These are phyloP conservation scores for Watsonalla binaria DNA, from an alignment of 2,888 invertebrate genomes.

Conservation along the genomic window DNA sequence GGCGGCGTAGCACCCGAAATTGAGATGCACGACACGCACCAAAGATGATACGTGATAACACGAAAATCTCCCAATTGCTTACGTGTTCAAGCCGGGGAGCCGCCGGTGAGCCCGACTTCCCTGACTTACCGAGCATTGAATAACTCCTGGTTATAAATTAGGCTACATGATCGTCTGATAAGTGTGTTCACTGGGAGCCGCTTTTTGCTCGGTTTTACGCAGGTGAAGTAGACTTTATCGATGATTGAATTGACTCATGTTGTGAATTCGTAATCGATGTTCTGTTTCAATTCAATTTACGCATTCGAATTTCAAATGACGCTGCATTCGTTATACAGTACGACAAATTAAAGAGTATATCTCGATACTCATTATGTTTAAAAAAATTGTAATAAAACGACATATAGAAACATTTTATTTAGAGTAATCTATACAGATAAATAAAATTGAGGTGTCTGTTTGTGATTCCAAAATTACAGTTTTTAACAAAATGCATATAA, in stretches of 20 bases:
- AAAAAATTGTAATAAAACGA: too few species aligned
- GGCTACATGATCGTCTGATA: constrained; percentile 64
- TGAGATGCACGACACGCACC: constrained; percentile 64
- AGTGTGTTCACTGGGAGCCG: constrained; percentile 56
- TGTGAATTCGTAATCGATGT: constrained; percentile 52
- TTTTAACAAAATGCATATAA: too few species aligned
- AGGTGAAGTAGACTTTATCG: constrained; percentile 70
- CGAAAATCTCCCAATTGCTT: constrained; percentile 78
- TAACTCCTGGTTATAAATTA: constrained; percentile 74
- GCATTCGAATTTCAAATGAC: constrained; percentile 8
- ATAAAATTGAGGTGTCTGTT: too few species aligned
- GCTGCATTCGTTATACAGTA: neutral
- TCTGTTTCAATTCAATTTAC: constrained; percentile 18
- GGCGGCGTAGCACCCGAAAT: constrained; percentile 18
- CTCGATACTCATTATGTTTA: too few species aligned
- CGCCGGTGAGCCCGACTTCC: constrained; percentile 31
- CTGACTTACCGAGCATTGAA: constrained; percentile 64
- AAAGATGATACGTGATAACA: constrained; percentile 78
- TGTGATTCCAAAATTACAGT: too few species aligned
- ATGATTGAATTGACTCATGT: constrained; percentile 67
- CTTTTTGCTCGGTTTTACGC: constrained; percentile 62
- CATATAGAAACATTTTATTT: neutral
- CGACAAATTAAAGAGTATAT: neutral
- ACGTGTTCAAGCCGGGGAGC: constrained; percentile 63
- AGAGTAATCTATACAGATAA: too few species aligned